Evolutionary conservation across 2,797 vertebrate species (phyloP), one percentile per base, ranked within the genome.

Genomic region (Danio choprae): DNA sequence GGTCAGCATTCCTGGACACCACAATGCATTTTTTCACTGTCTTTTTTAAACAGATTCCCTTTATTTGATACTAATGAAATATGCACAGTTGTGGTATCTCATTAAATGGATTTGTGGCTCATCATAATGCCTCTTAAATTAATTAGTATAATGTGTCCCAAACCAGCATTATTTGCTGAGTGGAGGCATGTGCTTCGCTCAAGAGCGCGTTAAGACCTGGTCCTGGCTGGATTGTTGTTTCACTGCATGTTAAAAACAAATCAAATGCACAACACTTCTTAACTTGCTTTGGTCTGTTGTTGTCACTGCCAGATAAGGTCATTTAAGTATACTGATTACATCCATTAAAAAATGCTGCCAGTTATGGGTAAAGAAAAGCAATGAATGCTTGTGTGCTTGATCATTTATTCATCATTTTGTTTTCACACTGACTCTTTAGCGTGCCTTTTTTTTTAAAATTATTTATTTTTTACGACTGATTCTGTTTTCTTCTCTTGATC

Each of bases 11-110:
- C n/a, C 50, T 60, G 36, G 6, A 67, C 51, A 41, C 36, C 63
- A 40, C 22, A 38, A 58, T 55, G 16, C 29, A 18, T 46, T 22
- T 38, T 13, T 62, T 40, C 0, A 22, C 4, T 20, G 4, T 76
- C n/a, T 44, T 13, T 58, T 48, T 41, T 67, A 48, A 41, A 43
- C 44, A 12, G 43, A 59, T 51, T 46, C 60, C 41, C 44, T 71
- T 64, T 60, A 78, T 78, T 79, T 79, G 69, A 44, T 62, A 38
- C 13, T 72, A 79, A 79, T 71, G 68, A 79, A 72, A 51, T 62
- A 62, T 71, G 56, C 67, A 51, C 44, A 29, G 38, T 20, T 74
- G 46, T 83, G 55, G 44, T 46, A 44, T 83, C 63, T 46, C 48
- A 60, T 83, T 60, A 62, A 53, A 53, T 75, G 15, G 50, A 55